phyloP scores from a whole-genome alignment of 2,797 vertebrate species.

The Mormyrus hasselquistii region DNA sequence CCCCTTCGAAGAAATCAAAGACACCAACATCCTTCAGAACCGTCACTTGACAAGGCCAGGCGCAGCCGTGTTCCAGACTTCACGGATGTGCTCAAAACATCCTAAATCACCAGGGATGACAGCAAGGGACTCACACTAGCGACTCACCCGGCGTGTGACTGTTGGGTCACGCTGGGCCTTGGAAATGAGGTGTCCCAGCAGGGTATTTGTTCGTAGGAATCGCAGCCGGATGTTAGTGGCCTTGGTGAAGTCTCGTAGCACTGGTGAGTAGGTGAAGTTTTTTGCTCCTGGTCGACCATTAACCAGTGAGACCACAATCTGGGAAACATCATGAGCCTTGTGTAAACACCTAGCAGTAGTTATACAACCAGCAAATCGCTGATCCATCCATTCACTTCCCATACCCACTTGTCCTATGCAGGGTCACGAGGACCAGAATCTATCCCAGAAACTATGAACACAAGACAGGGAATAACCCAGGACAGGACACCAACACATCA shows the following conservation, averaged over 20 bases:
- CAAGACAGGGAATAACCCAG: not conserved
- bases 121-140: not conserved
- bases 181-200: conserved; percentile 84
- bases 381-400: not conserved
- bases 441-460: not conserved
- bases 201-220: conserved; percentile 81
- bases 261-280: conserved; percentile 76
- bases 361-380: not conserved
- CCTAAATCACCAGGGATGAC: not conserved
- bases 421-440: not conserved
- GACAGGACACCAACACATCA: not conserved
- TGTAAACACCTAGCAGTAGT: not conserved
- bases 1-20: not conserved
- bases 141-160: conserved; percentile 82
- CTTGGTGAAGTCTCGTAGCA: conserved; percentile 78
- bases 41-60: not conserved
- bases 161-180: conserved; percentile 82
- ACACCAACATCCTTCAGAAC: not conserved
- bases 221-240: conserved; percentile 83
- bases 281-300: conserved; percentile 80
- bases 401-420: not conserved
- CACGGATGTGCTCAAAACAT: not conserved
- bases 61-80: not conserved
- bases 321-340: conserved; percentile 16
- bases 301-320: conserved; percentile 84